Evolutionary conservation across 2,888 invertebrate species (phyloP).

Genomic region (Theretra japonica): DNA sequence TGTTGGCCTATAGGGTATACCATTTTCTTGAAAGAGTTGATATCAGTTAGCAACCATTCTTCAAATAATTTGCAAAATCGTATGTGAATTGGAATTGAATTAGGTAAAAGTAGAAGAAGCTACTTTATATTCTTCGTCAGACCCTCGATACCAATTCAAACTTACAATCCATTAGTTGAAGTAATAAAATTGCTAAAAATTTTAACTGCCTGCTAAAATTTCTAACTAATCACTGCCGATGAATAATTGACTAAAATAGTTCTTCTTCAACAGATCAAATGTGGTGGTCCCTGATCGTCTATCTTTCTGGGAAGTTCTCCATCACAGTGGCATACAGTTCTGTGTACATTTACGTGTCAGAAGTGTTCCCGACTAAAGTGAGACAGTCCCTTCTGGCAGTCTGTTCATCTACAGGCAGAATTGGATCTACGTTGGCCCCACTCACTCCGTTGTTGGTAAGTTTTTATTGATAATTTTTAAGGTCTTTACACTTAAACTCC

Average conservation of each 20-base stretch:
- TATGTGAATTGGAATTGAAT: no score
- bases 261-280: conserved; percentile 57
- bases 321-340: conserved; percentile 87
- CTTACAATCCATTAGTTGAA: no score
- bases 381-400: conserved; percentile 86
- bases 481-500: no score
- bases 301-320: conserved; percentile 87
- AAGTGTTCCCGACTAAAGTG: conserved; percentile 88
- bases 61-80: no score
- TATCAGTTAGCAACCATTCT: no score
- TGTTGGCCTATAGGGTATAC: no score
- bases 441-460: conserved; percentile 87
- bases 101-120: no score
- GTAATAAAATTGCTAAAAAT: no score
- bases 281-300: conserved; percentile 80
- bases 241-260: not conserved
- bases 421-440: conserved; percentile 88
- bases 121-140: no score
- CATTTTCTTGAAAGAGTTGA: no score
- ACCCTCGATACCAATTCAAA: no score
- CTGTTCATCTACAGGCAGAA: conserved; percentile 87
- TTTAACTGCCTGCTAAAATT: no score
- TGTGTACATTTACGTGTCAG: conserved; percentile 88
- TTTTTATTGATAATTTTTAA: conserved; percentile 17
- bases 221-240: not conserved